Evolutionary conservation across 2,888 invertebrate species (phyloP).

Genomic region (Onthophagus sagittarius): DNA sequence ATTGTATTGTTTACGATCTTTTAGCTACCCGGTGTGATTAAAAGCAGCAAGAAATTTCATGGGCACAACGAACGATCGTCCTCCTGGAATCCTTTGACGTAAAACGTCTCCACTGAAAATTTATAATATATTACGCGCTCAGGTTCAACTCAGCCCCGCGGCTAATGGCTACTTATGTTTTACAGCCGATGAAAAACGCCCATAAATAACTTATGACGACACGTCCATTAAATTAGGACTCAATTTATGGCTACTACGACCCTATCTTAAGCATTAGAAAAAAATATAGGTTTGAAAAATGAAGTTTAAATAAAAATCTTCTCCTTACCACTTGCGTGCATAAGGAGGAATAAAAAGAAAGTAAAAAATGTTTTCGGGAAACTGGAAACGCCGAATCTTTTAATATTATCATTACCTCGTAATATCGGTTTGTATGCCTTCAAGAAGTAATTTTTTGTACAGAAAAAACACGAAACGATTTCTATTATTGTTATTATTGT

Average conservation of each 20-base stretch:
- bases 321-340: background rate
- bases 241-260: slow-evolving; percentile 40
- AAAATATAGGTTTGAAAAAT: slow-evolving; percentile 13
- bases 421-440: background rate
- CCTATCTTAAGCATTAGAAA: slow-evolving; percentile 35
- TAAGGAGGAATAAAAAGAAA: background rate
- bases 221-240: slow-evolving; percentile 45
- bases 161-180: slow-evolving; percentile 46
- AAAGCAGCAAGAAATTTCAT: background rate
- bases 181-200: slow-evolving; percentile 43
- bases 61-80: background rate
- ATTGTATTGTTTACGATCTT: background rate
- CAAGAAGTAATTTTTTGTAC: slow-evolving; percentile 15
- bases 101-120: background rate
- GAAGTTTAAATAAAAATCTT: too few relatives aligned
- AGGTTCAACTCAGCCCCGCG: background rate
- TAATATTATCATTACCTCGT: background rate
- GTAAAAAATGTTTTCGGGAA: background rate
- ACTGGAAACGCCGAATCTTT: background rate
- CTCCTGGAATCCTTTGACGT: background rate
- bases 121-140: background rate
- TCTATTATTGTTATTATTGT: slow-evolving; percentile 25
- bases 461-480: slow-evolving; percentile 19
- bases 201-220: slow-evolving; percentile 43
- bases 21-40: background rate